Base-by-base conservation (phyloP, 2,888 invertebrate genomes). In the Diadromus collaris region DNA sequence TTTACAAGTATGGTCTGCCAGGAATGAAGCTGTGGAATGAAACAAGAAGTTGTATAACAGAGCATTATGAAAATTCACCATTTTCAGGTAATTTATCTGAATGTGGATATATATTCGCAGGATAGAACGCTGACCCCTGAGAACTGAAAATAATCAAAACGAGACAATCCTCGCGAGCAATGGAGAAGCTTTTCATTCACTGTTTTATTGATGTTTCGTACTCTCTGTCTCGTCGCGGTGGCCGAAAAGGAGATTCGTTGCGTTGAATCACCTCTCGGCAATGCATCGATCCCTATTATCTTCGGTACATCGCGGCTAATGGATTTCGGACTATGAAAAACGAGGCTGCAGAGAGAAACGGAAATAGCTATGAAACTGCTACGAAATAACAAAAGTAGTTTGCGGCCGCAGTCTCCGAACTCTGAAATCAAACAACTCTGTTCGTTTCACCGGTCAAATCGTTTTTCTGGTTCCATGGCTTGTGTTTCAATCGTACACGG, bases 201-300 rank as follows among this genome's bases (percentile, higher is more conserved):
- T 38, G 64, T 64, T 34, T 10, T 54, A 16, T 68, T 13, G 65
- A 48, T 29, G n/a, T 75, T 27, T 61, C 41, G 32, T 32, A 29
- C 21, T 19, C 51, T 69, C 29, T 24, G 29, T 54, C 19, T 58
- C 19, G 34, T 70, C 51, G 46, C 41, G 19, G 21, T 21, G 9
- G 24, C 29, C 46, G 81, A 76, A 81, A 78, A 78, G 79, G 79
- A 85, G 84, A 81, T 82, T 10, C 82, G 77, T 76, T 79, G 67
- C 80, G 79, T 78, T 81, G 71, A 74, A 85, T 83, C 85, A 83
- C 85, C 68, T 80, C 87, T 88, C 87, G 87, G 84, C 87, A 83
- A 90, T 90, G 86, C 86, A 88, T 90, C 89, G 90, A 87, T 81
- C 85, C 85, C 86, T 83, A 88, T 90, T 89, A 89, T 83, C 84